Conservation (phyloP, 2,888 invertebrate species). For the Sacculina carcini region DNA sequence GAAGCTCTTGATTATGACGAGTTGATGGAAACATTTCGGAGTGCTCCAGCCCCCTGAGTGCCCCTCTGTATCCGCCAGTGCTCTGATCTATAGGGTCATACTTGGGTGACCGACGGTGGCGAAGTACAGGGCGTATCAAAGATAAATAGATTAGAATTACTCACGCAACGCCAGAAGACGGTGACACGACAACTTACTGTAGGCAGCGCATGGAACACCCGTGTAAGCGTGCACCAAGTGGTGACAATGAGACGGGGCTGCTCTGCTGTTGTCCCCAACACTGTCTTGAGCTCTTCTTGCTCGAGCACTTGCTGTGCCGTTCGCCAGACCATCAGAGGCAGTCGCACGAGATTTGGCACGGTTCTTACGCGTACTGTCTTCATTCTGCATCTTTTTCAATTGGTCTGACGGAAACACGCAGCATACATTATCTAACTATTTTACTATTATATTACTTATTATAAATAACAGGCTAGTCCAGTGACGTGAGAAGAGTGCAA, state of each 20-base stretch:
- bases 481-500: too few species aligned
- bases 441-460: too few species aligned
- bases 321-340: not conserved
- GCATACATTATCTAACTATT: not conserved
- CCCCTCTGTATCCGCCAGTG: too few species aligned
- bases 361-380: conserved; percentile 5
- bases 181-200: conserved; percentile 33
- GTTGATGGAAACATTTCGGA: too few species aligned
- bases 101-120: too few species aligned
- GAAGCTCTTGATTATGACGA: too few species aligned
- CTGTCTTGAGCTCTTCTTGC: not conserved
- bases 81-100: too few species aligned
- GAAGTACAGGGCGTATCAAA: too few species aligned
- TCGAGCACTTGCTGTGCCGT: not conserved
- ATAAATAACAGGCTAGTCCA: too few species aligned
- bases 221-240: conserved; percentile 79
- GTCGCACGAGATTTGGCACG: not conserved
- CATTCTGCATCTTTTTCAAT: conserved; percentile 14
- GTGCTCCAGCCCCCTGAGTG: too few species aligned
- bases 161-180: not conserved
- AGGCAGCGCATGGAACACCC: conserved; percentile 60
- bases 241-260: conserved; percentile 63
- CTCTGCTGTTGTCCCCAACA: conserved; percentile 30
- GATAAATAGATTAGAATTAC: too few species aligned
- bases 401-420: conserved; percentile 14